These are phyloP conservation scores for Carettochelys insculpta DNA, from an alignment of 2,113 vertebrate genomes.

Conservation along the genomic window DNA sequence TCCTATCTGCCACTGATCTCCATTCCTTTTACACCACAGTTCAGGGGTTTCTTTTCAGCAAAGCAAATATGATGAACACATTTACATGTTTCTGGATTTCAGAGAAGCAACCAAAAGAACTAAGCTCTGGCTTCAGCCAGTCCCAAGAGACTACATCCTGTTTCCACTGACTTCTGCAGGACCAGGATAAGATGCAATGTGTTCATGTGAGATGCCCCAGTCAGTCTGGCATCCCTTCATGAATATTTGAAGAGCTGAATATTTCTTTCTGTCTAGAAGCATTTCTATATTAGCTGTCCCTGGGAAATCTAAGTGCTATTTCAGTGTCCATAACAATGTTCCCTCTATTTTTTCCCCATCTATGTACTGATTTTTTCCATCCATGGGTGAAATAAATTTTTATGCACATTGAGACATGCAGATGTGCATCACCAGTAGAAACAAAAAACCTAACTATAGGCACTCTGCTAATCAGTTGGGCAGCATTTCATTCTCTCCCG, in stretches of 20 bases:
- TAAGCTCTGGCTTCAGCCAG: not conserved
- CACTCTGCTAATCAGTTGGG: too few species aligned
- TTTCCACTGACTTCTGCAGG: not conserved
- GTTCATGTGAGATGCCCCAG: not conserved
- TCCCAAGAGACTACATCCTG: not conserved
- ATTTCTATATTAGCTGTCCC: not conserved
- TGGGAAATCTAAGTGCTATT: not conserved
- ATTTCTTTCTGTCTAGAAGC: not conserved
- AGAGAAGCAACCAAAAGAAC: slow-evolving; percentile 42
- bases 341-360: too few species aligned
- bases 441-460: too few species aligned
- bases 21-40: slow-evolving; percentile 62
- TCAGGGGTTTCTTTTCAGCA: slow-evolving; percentile 54
- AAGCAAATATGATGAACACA: slow-evolving; percentile 48
- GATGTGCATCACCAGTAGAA: too few species aligned
- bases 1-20: slow-evolving; percentile 57
- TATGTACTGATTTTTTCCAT: too few species aligned
- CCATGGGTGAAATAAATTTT: too few species aligned
- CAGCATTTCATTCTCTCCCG: too few species aligned
- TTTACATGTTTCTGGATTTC: slow-evolving; percentile 43
- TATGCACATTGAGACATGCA: too few species aligned
- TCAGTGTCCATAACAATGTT: not conserved
- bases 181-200: not conserved
- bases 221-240: not conserved
- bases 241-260: not conserved